These are phyloP conservation scores for Linhomoeus sp. DNA, from an alignment of 2,888 invertebrate species.

Conservation along the genomic window DNA sequence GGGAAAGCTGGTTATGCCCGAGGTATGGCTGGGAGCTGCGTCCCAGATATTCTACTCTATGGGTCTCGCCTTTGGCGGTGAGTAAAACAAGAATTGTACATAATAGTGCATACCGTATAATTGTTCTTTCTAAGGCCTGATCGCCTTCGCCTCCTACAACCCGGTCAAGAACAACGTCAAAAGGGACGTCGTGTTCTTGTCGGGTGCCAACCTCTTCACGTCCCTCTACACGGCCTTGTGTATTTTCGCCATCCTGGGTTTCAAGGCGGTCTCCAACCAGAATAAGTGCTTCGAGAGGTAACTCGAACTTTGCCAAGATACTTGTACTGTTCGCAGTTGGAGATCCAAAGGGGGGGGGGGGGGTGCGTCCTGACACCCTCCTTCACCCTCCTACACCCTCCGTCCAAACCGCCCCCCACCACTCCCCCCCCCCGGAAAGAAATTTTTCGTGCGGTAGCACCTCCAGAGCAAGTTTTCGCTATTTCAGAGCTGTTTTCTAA, in stretches of 20 bases:
- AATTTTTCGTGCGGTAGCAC: no score
- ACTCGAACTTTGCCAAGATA: conserved; percentile 32
- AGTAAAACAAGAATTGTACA: not conserved
- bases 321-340: not conserved
- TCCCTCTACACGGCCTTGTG: conserved; percentile 84
- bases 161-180: conserved; percentile 83
- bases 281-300: conserved; percentile 57
- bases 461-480: no score
- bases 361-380: no score
- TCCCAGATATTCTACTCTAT: conserved; percentile 92
- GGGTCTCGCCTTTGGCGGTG: conserved; percentile 75
- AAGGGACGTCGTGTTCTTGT: conserved; percentile 67
- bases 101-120: not conserved
- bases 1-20: conserved; percentile 60
- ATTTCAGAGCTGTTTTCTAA: no score
- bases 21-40: conserved; percentile 84
- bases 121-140: conserved; percentile 37
- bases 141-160: conserved; percentile 87
- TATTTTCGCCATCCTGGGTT: conserved; percentile 81
- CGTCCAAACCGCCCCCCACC: no score
- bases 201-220: conserved; percentile 73
- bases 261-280: conserved; percentile 76
- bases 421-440: no score
- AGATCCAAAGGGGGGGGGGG: no score
- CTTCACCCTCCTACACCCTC: no score